Evolutionary conservation across 2,113 vertebrate genomes (phyloP), one percentile per base, ranked within the genome.

Genomic region (Lasiurus cinereus): DNA sequence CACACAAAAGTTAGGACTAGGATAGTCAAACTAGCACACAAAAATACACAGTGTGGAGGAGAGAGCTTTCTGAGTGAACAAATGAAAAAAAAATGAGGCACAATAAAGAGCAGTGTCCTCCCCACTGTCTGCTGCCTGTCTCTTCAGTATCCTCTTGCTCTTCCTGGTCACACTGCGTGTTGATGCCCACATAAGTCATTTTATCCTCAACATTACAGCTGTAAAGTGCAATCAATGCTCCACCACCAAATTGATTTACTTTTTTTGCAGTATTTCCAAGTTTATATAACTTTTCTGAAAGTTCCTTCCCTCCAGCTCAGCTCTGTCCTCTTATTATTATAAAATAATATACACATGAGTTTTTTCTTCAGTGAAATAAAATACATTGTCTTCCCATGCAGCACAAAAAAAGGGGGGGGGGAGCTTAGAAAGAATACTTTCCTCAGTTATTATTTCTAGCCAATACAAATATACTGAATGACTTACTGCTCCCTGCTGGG

Each of bases 281-380:
- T 93, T 39, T 85, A 9, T 21, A 1, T 8, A 33, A 56, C 6
- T 89, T 91, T 54, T 89, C 54, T 64, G 52, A 64, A 88, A 80
- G 1, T 1, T 64, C 50, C 27, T 19, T 89, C 6, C 6, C 3
- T 66, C 48, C n/a, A 79, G 0, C 10, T 79, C 39, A 46, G 24
- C 16, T 54, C 21, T 77, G 4, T 27, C 64, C 4, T 73, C 1
- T 83, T 48, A 80, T 59, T 62, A 39, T 69, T 50, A 93, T 33
- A 66, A 73, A 69, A 62, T 39, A 76, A 54, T 9, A 33, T 59
- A 52, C 8, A 48, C 29, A 69, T 19, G 7, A 59, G 1, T 12
- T 31, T 39, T 67, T 83, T 93, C 18, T 8, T 93, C 64, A 43
- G 4, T 70, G 21, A 78, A 2, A 67, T 3, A 4, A 27, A 46